Evolutionary conservation across 35 echinoderm and acorn worm genomes (phyloP).

Genomic region (Amphiura filiformis): DNA sequence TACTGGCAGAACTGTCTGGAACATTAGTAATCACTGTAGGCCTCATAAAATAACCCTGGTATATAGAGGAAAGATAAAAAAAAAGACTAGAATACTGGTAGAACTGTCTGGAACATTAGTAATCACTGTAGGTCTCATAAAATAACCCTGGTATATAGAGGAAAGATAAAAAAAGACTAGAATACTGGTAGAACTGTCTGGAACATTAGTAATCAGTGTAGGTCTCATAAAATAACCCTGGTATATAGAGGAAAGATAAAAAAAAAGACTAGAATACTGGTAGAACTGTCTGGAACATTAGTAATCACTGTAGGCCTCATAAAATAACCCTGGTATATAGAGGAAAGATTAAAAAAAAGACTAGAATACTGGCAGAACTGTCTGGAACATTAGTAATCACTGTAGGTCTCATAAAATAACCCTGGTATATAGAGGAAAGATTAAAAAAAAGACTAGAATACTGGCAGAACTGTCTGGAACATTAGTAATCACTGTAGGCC

Average conservation of each 20-base stretch:
- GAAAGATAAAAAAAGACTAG: too few species aligned
- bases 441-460: too few species aligned
- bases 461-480: slow-evolving; percentile 53
- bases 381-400: slow-evolving; percentile 70
- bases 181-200: slow-evolving; percentile 61
- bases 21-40: too few species aligned
- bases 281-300: slow-evolving; percentile 43
- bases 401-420: slow-evolving; percentile 86
- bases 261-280: slow-evolving; percentile 90
- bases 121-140: slow-evolving; percentile 81
- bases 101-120: slow-evolving; percentile 54
- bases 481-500: slow-evolving; percentile 72
- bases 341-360: too few species aligned
- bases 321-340: slow-evolving; percentile 63
- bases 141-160: slow-evolving; percentile 60
- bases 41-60: slow-evolving; percentile 82
- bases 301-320: slow-evolving; percentile 84
- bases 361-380: slow-evolving; percentile 67
- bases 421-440: slow-evolving; percentile 33
- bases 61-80: too few species aligned
- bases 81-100: slow-evolving; percentile 81
- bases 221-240: slow-evolving; percentile 88
- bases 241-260: not conserved
- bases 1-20: too few species aligned
- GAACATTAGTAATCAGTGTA: slow-evolving; percentile 71